These are phyloP conservation scores for Panorpa germanica DNA, from an alignment of 2,888 invertebrate species.

Conservation along the genomic window DNA sequence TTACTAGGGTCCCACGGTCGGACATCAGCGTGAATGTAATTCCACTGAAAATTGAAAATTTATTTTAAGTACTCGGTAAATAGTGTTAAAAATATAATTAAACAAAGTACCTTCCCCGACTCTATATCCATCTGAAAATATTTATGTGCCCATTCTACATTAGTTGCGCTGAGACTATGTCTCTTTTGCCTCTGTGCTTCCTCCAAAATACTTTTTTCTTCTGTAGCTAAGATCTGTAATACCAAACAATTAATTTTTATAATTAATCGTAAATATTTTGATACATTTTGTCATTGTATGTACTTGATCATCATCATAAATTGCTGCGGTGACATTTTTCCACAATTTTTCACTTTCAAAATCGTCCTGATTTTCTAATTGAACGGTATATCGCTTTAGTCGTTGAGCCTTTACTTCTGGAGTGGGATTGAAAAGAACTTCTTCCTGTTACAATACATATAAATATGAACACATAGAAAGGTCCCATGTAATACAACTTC, in stretches of 20 bases:
- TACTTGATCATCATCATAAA: slow-evolving; percentile 61
- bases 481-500: no score
- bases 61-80: not conserved
- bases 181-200: slow-evolving; percentile 66
- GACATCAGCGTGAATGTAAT: slow-evolving; percentile 59
- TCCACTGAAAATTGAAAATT: slow-evolving; percentile 27
- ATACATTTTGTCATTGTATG: slow-evolving; percentile 6
- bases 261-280: slow-evolving; percentile 2
- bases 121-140: slow-evolving; percentile 47
- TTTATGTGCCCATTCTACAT: slow-evolving; percentile 50
- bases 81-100: not conserved
- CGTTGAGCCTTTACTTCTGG: slow-evolving; percentile 47
- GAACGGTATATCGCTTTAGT: slow-evolving; percentile 59
- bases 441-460: slow-evolving; percentile 32
- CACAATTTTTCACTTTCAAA: slow-evolving; percentile 80
- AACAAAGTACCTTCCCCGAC: slow-evolving; percentile 17
- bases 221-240: slow-evolving; percentile 59
- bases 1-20: slow-evolving; percentile 79
- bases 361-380: slow-evolving; percentile 52
- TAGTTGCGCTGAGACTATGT: slow-evolving; percentile 42
- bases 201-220: slow-evolving; percentile 77
- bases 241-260: not conserved
- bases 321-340: slow-evolving; percentile 73
- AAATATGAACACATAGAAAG: no score
- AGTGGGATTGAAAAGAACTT: slow-evolving; percentile 51